Evolutionary conservation across 2,797 vertebrate genomes (phyloP).

Genomic region (Gallinago stenura): DNA sequence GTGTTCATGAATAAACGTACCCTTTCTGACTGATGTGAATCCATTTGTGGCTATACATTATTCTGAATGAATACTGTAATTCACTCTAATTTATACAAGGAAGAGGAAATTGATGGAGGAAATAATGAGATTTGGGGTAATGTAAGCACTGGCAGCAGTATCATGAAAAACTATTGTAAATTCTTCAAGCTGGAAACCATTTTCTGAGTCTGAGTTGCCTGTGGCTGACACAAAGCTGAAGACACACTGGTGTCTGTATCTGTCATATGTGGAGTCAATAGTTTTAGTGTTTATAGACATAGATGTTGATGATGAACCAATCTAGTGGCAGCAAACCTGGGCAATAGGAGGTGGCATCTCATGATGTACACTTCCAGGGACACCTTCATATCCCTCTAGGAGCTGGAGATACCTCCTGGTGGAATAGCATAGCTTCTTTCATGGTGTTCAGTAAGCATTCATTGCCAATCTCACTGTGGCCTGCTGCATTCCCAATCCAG

Average conservation of each 20-base stretch:
- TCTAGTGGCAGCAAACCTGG: not conserved
- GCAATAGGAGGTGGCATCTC: not conserved
- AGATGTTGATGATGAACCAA: not conserved
- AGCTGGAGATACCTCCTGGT: not conserved
- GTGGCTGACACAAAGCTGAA: not conserved
- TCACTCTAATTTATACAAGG: constrained; percentile 65
- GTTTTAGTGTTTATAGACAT: not conserved
- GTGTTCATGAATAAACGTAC: constrained; percentile 46
- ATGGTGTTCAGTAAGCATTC: not conserved
- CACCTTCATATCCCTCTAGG: not conserved
- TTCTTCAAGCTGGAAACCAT: not conserved
- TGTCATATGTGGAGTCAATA: rapidly evolving
- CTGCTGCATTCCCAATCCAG: not conserved
- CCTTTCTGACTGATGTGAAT: constrained; percentile 57
- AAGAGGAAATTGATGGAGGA: constrained; percentile 42
- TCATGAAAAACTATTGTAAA: not conserved
- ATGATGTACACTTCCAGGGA: not conserved
- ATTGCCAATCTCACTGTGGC: not conserved
- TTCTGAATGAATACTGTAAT: constrained; percentile 32
- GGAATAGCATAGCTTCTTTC: not conserved
- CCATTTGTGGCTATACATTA: constrained; percentile 44
- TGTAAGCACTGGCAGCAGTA: not conserved
- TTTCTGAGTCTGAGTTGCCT: not conserved
- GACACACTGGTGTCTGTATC: not conserved
- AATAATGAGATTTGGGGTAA: constrained; percentile 47